Base-by-base conservation (phyloP, 2,888 invertebrate genomes). In the Synanthedon myopaeformis region DNA sequence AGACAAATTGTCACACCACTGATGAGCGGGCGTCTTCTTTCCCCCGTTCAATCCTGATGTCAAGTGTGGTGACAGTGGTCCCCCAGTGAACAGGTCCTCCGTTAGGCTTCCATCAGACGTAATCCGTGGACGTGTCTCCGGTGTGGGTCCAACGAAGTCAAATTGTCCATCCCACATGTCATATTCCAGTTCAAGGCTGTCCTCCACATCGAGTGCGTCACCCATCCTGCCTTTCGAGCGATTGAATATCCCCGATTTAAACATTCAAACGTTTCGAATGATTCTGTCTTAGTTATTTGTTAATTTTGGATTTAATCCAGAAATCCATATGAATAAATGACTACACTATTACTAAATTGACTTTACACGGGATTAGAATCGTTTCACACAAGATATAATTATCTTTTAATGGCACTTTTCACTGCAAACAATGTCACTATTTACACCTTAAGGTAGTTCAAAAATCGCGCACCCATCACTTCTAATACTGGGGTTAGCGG, bases 131-230 rank as follows among this genome's bases (percentile, higher is more conserved):
- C 85, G 71, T 28, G 70, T 63, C 57, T 76, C 79, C 13, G 78
- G 76, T 2, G 80, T 72, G 1, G 81, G 89, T 49, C 94, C 94
- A 64, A 94, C 90, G 79, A 94, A 94, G 82, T 94, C 93, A 70
- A 95, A 95, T 83, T 95, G 95, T 56, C 95, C 95, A 76, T 94
- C 94, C 95, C 95, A 95, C 91, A 94, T 92, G 73, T 95, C 95
- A 78, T 93, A 94, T 78, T 93, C 94, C 79, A 94, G 88, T 70
- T 93, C 94, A 66, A 92, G 78, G 70, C 90, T 90, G 63, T 90
- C 90, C 69, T 82, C 89, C 58, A 81, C 81, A 53, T 88, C 89
- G 55, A 83, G 70, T 48, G 78, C 70, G 59, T 87, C 87, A 69
- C 79, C 80, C 85, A 87, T 86, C 62, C 76, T 66, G 66, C 75